phyloP scores from a whole-genome alignment of 2,888 invertebrate genomes.

The Rhamnusium bicolor region DNA sequence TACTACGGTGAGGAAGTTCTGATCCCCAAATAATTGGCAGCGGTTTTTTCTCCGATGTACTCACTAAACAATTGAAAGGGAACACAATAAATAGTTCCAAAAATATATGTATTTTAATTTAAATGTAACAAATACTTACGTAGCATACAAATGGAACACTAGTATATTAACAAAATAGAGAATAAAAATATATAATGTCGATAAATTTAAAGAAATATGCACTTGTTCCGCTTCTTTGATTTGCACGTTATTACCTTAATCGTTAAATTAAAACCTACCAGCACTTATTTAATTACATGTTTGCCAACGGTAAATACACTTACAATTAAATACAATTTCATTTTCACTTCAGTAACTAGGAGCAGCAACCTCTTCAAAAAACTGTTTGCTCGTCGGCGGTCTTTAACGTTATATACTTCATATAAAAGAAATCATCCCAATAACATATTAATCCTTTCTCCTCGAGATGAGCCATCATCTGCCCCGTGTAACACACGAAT shows the following conservation, averaged over 20 bases:
- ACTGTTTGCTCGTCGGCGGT: constrained; percentile 1
- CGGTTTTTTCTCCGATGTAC: no score
- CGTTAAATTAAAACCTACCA: neutral
- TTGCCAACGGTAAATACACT: constrained; percentile 1
- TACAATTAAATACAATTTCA: constrained; percentile 29
- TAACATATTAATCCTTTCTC: constrained; percentile 26
- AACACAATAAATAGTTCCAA: no score
- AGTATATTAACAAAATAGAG: no score
- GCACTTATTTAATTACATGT: neutral
- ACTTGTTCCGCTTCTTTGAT: no score
- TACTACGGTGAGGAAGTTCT: no score
- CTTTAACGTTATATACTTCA: constrained; percentile 27
- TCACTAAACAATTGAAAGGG: no score
- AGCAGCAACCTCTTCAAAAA: constrained; percentile 10
- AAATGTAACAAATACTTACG: neutral
- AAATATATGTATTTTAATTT: no score
- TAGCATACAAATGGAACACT: no score
- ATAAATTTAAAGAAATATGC: neutral
- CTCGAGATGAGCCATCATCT: constrained; percentile 24
- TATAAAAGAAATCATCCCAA: constrained; percentile 32
- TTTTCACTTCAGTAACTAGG: constrained; percentile 22
- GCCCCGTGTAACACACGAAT: neutral
- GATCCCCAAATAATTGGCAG: no score
- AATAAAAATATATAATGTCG: no score
- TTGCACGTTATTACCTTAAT: no score